phyloP scores from a whole-genome alignment of 2,888 invertebrate species.

The Stegophylla sp. region DNA sequence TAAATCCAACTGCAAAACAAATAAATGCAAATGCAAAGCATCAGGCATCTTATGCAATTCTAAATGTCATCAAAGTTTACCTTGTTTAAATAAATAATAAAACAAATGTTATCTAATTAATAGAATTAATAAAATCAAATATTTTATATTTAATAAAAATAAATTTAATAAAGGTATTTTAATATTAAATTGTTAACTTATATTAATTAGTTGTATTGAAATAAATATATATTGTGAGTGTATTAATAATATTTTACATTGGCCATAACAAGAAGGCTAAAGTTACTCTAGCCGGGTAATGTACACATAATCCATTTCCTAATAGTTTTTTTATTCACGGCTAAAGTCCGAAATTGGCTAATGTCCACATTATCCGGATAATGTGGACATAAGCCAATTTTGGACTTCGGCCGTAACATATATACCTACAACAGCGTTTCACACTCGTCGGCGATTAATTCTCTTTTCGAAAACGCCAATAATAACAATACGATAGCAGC shows the following conservation, averaged over 20 bases:
- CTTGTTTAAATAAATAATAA: conserved; percentile 32
- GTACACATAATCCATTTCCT: background rate
- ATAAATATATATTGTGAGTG: background rate
- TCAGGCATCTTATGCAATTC: conserved; percentile 1
- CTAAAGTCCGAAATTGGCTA: background rate
- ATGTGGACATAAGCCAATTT: background rate
- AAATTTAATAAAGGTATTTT: too few species aligned
- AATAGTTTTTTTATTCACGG: background rate
- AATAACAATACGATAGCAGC: too few species aligned
- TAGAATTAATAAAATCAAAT: too few species aligned
- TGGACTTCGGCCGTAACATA: too few species aligned
- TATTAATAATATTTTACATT: conserved; percentile 3
- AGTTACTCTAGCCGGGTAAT: background rate
- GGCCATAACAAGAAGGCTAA: background rate
- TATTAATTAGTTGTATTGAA: background rate
- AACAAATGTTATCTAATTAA: background rate
- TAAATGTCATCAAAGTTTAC: conserved; percentile 31
- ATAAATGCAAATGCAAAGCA: conserved; percentile 17
- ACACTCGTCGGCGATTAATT: too few species aligned
- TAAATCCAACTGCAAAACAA: conserved; percentile 19
- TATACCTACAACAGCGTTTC: too few species aligned
- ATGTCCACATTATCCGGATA: background rate
- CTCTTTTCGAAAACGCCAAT: too few species aligned
- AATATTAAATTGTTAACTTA: background rate
- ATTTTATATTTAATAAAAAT: too few species aligned